Percentiles rank a stretch among this genome's conserved stretches.
Evolutionary conservation across 2,888 invertebrate genomes (phyloP).

Genomic region (Phytoseiulus persimilis): DNA sequence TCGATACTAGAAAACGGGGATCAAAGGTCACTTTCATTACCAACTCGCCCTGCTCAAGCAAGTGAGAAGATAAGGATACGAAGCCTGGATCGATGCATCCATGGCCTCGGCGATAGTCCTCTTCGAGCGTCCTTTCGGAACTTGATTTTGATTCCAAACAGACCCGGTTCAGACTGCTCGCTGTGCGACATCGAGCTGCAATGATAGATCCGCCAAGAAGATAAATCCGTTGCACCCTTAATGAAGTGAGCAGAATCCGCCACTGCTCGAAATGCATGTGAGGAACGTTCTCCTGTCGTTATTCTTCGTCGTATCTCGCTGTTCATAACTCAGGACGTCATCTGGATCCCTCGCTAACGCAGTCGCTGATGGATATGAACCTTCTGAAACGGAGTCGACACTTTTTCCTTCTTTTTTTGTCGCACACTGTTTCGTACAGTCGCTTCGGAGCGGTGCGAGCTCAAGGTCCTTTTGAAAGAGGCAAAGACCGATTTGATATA

Average conservation of each 20-base stretch:
- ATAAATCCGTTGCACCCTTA: not conserved
- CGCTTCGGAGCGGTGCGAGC: not conserved
- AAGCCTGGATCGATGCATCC: no score
- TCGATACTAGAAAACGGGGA: no score
- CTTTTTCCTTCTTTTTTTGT: not conserved
- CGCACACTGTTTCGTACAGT: not conserved
- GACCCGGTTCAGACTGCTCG: not conserved
- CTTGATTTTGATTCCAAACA: no score
- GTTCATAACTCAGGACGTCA: constrained; percentile 5
- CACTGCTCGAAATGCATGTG: not conserved
- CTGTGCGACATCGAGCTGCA: not conserved
- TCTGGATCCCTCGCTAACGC: not conserved
- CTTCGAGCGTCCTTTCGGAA: no score
- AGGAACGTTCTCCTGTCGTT: not conserved
- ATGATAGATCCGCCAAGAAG: not conserved
- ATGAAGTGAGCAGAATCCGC: not conserved
- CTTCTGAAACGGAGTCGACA: not conserved
- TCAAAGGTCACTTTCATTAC: no score
- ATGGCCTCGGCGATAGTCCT: no score
- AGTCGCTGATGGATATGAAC: not conserved
- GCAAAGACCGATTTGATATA: not conserved
- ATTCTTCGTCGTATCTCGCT: not conserved
- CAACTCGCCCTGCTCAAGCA: no score
- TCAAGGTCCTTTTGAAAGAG: not conserved
- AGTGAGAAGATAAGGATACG: no score